Percentiles rank a stretch among this genome's conserved stretches.
These are phyloP conservation scores for Rousettus leschenaultii DNA, from an alignment of 2,113 vertebrate genomes.

Conservation along the genomic window DNA sequence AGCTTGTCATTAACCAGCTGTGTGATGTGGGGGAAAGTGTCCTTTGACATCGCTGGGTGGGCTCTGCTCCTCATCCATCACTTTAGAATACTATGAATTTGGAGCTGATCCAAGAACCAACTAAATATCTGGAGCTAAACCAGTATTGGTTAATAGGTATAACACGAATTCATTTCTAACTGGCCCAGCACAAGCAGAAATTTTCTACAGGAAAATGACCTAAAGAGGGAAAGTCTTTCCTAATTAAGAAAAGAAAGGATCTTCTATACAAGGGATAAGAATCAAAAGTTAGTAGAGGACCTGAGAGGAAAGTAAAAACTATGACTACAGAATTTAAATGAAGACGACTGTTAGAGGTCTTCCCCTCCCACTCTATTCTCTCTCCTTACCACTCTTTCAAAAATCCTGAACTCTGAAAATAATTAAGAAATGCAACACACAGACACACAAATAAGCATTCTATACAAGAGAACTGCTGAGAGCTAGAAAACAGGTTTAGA, in stretches of 20 bases:
- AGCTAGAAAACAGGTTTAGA: neutral
- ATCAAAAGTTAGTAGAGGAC: neutral
- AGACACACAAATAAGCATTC: neutral
- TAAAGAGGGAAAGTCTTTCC: neutral
- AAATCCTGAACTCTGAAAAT: neutral
- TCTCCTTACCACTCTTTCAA: neutral
- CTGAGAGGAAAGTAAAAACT: neutral
- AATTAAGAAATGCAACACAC: neutral
- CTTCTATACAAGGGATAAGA: neutral
- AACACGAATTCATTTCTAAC: constrained; percentile 29
- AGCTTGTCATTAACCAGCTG: neutral
- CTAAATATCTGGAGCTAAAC: neutral
- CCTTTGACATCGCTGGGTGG: neutral
- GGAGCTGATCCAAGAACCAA: neutral
- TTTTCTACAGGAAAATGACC: neutral
- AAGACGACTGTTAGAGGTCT: neutral
- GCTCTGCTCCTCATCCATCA: neutral
- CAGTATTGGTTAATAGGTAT: neutral
- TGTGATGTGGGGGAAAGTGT: neutral
- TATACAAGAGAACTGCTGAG: constrained; percentile 7
- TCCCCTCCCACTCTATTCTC: neutral
- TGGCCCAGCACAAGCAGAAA: neutral
- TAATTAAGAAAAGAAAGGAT: neutral
- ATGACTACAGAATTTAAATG: neutral
- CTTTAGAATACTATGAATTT: neutral